Evolutionary conservation across 2,888 invertebrate species (phyloP).

Genomic region (Trypoxylon attenuatum): DNA sequence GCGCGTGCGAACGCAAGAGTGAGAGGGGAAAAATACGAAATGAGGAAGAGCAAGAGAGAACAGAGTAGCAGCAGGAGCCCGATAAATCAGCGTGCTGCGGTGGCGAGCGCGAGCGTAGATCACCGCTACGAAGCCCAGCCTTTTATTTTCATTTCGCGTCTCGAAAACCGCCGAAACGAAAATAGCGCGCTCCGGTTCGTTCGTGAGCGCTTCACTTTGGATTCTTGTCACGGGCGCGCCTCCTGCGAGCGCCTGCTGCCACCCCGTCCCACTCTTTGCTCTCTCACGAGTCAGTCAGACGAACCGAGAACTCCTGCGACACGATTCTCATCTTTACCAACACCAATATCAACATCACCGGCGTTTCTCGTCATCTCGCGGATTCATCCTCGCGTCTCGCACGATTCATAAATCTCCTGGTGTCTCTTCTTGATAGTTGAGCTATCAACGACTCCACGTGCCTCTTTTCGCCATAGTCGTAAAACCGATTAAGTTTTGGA

Average conservation of each 20-base stretch:
- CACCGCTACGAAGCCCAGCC: conserved; percentile 46
- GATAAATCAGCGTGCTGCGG: conserved; percentile 57
- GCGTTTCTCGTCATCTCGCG: conserved; percentile 25
- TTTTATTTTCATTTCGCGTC: conserved; percentile 60
- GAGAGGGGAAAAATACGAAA: background rate
- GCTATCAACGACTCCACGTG: too few relatives aligned
- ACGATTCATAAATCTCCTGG: conserved; percentile 43
- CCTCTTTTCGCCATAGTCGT: too few relatives aligned
- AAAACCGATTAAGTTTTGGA: too few relatives aligned
- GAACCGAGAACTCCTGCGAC: too few relatives aligned
- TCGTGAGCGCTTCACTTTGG: too few relatives aligned
- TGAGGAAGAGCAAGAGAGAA: conserved; percentile 18
- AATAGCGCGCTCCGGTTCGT: conserved; percentile 50
- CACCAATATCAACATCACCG: conserved; percentile 9
- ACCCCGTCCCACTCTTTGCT: too few relatives aligned
- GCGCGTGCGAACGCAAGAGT: background rate
- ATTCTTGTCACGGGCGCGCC: too few relatives aligned
- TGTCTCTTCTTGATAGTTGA: too few relatives aligned
- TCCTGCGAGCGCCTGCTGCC: too few relatives aligned
- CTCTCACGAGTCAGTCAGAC: too few relatives aligned
- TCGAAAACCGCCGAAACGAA: conserved; percentile 58
- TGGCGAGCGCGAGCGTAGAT: conserved; percentile 52
- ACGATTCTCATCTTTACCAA: too few relatives aligned
- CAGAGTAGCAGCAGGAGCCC: conserved; percentile 26
- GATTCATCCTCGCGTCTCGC: conserved; percentile 20